Base-by-base conservation (phyloP, 2,888 invertebrate genomes). In the Caradrina clavipalpis region DNA sequence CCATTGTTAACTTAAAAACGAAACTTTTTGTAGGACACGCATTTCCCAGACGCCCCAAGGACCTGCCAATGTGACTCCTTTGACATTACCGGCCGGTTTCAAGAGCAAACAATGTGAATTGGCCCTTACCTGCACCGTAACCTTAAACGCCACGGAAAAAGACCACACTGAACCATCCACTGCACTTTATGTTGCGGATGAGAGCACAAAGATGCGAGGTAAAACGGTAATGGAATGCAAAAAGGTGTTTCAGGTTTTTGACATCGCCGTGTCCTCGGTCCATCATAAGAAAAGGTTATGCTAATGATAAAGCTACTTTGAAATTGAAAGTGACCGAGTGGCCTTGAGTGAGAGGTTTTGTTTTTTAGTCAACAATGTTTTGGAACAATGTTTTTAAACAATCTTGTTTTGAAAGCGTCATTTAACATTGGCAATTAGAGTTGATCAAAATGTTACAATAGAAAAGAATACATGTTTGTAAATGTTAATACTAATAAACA, bases 11-110 rank as follows among this genome's bases (percentile, higher is more conserved):
- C 70, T 66, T 61, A 81, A 84, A 73, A 75, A 68, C 45, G 1
- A 68, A 70, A 61, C 70, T 78, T 84, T 82, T 80, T 84, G 49
- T 72, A 53, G 42, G 65, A 74, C 71, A 76, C 62, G 63, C 78
- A 78, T 86, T 81, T 89, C 86, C 80, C 87, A 83, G 87, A 85
- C 87, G 77, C 66, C 65, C 74, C 86, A 89, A 92, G 91, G 91
- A 89, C 88, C 86, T 80, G 79, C 83, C 89, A 94, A 94, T 88
- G 94, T 94, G 93, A 94, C 94, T 92, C 87, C 78, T 90, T 89
- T 91, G 93, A 94, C 94, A 91, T 93, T 93, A 87, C 84, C 83
- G 85, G 87, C 90, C 92, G 90, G 92, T 90, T 90, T 78, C 70
- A 63, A 62, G 66, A 75, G 47, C 81, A 61, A 73, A 76, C 78